Conservation (phyloP, 1,140 invertebrate genomes). For the Aphaenogaster floridana region DNA sequence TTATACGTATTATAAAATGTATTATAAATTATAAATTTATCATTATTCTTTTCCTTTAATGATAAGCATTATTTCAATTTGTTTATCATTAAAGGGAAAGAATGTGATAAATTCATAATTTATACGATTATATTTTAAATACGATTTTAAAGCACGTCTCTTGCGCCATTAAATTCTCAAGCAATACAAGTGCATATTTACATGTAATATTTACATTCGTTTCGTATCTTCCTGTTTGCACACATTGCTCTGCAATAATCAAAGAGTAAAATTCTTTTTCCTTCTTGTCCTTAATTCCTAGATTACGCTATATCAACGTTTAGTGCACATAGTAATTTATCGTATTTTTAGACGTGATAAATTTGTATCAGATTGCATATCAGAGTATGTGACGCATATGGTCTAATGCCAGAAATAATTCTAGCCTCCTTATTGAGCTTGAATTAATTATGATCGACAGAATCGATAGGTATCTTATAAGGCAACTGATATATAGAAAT, state of each 20-base stretch:
- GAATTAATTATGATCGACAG: conserved; percentile 81
- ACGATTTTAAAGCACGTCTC: too few species aligned
- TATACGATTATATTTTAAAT: too few species aligned
- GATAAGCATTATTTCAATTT: not conserved
- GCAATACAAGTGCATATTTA: not conserved
- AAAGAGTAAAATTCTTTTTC: not conserved
- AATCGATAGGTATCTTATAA: conserved; percentile 78
- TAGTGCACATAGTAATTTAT: not conserved
- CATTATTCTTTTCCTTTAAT: not conserved
- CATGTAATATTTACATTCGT: not conserved
- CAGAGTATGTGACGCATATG: not conserved
- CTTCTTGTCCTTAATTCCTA: not conserved
- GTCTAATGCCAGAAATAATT: conserved; percentile 69
- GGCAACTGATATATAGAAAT: conserved; percentile 73
- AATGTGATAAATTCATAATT: too few species aligned
- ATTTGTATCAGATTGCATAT: not conserved
- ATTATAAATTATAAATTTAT: not conserved
- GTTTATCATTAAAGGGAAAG: not conserved
- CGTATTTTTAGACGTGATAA: not conserved
- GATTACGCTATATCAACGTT: not conserved
- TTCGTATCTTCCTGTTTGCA: not conserved
- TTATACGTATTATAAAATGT: not conserved
- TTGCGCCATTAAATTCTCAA: not conserved
- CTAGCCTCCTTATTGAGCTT: conserved; percentile 65
- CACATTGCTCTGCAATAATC: not conserved